phyloP scores from a whole-genome alignment of 92 coral and sea anemone genomes.

The Plumapathes pennacea region DNA sequence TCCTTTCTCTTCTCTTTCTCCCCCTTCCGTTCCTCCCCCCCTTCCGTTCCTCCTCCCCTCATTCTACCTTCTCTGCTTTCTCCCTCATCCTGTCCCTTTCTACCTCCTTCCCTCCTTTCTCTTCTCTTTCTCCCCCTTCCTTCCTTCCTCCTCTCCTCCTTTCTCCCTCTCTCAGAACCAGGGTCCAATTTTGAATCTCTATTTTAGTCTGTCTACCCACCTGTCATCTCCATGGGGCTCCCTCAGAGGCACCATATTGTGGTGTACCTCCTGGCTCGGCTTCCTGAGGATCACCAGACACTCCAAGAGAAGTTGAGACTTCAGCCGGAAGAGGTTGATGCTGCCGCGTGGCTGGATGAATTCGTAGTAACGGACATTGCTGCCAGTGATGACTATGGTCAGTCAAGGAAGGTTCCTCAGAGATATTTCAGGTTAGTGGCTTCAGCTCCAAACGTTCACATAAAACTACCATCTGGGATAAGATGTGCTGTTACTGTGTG shows the following conservation, averaged over 20 bases:
- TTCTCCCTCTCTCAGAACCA: too few relatives aligned
- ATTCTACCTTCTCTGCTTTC: too few relatives aligned
- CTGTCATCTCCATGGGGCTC: constrained; percentile 72
- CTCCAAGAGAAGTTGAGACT: constrained; percentile 53
- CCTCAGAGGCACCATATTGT: constrained; percentile 92
- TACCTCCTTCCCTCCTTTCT: neutral
- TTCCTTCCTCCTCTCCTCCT: too few relatives aligned
- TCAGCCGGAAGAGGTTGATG: constrained; percentile 63
- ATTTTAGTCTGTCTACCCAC: constrained; percentile 89
- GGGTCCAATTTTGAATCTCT: neutral
- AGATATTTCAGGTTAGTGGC: constrained; percentile 74
- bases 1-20: too few relatives aligned
- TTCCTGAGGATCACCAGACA: constrained; percentile 47
- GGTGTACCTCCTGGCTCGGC: constrained; percentile 77
- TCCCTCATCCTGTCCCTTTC: too few relatives aligned
- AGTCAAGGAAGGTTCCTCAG: constrained; percentile 62
- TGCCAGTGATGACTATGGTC: constrained; percentile 90
- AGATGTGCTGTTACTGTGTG: too few relatives aligned
- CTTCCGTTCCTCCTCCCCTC: too few relatives aligned
- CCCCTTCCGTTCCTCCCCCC: too few relatives aligned
- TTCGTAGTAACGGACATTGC: constrained; percentile 51
- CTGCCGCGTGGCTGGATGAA: constrained; percentile 88
- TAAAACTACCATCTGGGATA: too few relatives aligned
- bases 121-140: too few relatives aligned
- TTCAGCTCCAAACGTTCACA: too few relatives aligned